Evolutionary conservation across 2,888 invertebrate species (phyloP).

Genomic region (Dichetophora obliterata): DNA sequence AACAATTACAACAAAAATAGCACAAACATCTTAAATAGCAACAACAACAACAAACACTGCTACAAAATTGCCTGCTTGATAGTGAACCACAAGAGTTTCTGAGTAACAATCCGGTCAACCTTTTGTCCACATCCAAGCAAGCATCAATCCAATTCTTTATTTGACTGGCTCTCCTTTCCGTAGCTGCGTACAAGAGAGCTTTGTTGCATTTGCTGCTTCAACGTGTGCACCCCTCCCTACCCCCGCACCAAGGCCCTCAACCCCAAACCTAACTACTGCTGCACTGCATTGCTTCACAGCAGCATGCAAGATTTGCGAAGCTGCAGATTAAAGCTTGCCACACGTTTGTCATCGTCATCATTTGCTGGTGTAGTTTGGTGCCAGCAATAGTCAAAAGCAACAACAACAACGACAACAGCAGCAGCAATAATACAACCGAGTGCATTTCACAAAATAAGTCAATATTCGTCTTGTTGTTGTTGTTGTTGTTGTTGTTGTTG

Average conservation of each 20-base stretch:
- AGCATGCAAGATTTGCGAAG: conserved; percentile 4
- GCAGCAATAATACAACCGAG: neutral
- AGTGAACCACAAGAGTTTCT: neutral
- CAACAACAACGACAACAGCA: conserved; percentile 11
- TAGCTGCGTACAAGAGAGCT: neutral
- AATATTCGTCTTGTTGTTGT: neutral
- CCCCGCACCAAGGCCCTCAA: neutral
- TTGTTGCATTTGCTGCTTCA: neutral
- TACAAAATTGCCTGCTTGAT: neutral
- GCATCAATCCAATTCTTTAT: neutral
- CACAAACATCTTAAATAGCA: neutral
- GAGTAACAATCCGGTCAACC: neutral
- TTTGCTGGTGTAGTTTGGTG: neutral
- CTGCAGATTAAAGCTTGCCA: conserved; percentile 15
- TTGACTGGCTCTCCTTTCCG: neutral
- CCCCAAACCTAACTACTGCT: neutral
- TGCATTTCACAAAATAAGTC: neutral
- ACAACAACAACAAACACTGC: neutral
- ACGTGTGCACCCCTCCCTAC: neutral
- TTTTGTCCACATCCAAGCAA: neutral
- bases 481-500: neutral
- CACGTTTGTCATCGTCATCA: conserved; percentile 20
- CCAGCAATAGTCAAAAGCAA: neutral
- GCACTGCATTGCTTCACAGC: neutral
- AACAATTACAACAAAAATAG: conserved; percentile 5